Evolutionary conservation across 2,797 vertebrate species (phyloP).

Genomic region (Myotis vivesi): DNA sequence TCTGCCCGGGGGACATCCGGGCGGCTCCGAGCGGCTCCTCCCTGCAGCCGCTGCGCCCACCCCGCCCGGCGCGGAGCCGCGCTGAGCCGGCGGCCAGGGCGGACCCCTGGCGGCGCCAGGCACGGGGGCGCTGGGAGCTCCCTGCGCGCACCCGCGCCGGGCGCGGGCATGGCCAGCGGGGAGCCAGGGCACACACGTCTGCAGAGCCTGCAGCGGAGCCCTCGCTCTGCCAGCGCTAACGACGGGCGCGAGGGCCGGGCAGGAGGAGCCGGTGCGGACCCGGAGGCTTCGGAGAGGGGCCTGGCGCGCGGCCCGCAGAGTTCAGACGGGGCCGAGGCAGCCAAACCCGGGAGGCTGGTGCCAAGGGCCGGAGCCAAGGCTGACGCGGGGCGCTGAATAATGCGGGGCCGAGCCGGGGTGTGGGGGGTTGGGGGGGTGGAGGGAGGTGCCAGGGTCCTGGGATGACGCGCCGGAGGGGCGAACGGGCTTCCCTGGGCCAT

Average conservation of each 20-base stretch:
- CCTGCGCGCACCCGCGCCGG: neutral
- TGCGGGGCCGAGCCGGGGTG: neutral
- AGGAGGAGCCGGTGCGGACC: neutral
- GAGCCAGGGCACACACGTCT: neutral
- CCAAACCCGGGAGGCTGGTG: neutral
- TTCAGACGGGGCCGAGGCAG: constrained; percentile 39
- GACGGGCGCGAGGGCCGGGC: no score
- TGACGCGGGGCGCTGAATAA: constrained; percentile 54
- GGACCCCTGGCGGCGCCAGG: neutral
- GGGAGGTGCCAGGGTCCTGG: neutral
- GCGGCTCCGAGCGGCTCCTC: neutral
- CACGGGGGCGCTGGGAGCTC: neutral
- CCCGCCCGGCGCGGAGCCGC: neutral
- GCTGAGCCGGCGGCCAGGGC: neutral
- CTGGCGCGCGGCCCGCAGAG: neutral
- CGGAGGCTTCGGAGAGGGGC: neutral
- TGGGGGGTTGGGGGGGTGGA: no score
- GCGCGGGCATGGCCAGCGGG: neutral
- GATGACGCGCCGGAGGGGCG: neutral
- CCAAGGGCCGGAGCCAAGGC: constrained; percentile 43
- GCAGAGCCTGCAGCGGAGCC: neutral
- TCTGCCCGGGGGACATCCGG: neutral
- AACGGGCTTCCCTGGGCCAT: neutral
- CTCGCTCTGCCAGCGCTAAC: neutral
- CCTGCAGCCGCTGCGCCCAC: neutral